A percentile compares a stretch with the other conserved stretches of the same genome.
Conservation (phyloP, 2,113 vertebrate species). For the Carassius gibelio region DNA sequence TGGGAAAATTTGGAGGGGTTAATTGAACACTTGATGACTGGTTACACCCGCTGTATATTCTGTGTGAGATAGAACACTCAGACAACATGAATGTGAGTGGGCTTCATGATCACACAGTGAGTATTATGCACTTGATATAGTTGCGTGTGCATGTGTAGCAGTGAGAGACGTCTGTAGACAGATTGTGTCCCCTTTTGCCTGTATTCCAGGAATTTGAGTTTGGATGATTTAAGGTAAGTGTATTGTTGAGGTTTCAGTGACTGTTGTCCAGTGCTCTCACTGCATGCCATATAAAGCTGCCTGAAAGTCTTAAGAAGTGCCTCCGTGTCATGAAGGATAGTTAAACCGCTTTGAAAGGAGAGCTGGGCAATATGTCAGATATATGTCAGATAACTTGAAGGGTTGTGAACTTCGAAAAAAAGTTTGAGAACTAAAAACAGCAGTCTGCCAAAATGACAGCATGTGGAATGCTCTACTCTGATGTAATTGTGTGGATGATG, state of each 20-base stretch:
- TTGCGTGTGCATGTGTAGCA: neutral
- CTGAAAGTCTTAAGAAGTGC: neutral
- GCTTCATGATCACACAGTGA: neutral
- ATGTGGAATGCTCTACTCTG: no score
- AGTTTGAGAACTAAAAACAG: no score
- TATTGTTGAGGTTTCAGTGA: conserved; percentile 65
- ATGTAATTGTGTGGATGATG: no score
- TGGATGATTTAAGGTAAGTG: conserved; percentile 89
- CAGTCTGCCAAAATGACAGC: no score
- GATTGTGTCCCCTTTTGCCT: conserved; percentile 74
- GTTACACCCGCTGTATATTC: neutral
- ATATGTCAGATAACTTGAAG: neutral
- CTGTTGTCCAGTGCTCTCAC: conserved; percentile 45
- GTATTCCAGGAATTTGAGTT: conserved; percentile 89
- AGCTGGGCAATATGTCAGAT: neutral
- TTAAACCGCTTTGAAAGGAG: neutral
- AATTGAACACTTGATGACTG: no score
- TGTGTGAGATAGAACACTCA: neutral
- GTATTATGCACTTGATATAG: neutral
- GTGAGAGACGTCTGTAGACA: conserved; percentile 47
- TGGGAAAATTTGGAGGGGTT: neutral
- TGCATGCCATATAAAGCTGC: conserved; percentile 50
- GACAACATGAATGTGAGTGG: neutral
- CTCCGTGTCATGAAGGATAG: neutral
- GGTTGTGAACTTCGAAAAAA: no score